phyloP scores from a whole-genome alignment of 2,888 invertebrate genomes.

The Rhopalosiphum nymphaeae region DNA sequence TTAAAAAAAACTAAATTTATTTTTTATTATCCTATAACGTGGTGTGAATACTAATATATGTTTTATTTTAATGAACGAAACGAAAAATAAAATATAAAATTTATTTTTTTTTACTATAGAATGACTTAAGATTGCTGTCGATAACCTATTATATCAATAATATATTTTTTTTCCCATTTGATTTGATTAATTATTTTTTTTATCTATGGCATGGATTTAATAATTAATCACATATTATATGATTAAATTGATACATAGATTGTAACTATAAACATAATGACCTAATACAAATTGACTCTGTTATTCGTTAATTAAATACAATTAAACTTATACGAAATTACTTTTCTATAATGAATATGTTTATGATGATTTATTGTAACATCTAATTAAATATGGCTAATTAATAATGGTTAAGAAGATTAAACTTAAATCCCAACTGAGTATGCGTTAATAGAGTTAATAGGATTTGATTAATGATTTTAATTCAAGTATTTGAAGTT shows the following conservation, averaged over 20 bases:
- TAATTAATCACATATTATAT: not conserved
- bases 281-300: not conserved
- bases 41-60: constrained; percentile 20
- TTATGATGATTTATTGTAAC: not conserved
- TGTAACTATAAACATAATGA: not conserved
- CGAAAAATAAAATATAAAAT: not conserved
- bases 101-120: not conserved
- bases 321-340: not conserved
- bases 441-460: not conserved
- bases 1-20: constrained; percentile 31
- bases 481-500: not conserved
- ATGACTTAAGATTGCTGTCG: not conserved
- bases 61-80: constrained; percentile 23
- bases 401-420: not conserved
- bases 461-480: constrained; percentile 16
- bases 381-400: constrained; percentile 4
- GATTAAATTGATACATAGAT: not conserved
- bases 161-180: not conserved
- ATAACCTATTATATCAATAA: not conserved
- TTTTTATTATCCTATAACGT: constrained; percentile 4
- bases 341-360: constrained; percentile 1
- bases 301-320: not conserved
- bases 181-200: not conserved
- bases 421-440: constrained; percentile 12
- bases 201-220: not conserved